Evolutionary conservation across 2,113 vertebrate genomes (phyloP).

Genomic region (Probosciger aterrimus): DNA sequence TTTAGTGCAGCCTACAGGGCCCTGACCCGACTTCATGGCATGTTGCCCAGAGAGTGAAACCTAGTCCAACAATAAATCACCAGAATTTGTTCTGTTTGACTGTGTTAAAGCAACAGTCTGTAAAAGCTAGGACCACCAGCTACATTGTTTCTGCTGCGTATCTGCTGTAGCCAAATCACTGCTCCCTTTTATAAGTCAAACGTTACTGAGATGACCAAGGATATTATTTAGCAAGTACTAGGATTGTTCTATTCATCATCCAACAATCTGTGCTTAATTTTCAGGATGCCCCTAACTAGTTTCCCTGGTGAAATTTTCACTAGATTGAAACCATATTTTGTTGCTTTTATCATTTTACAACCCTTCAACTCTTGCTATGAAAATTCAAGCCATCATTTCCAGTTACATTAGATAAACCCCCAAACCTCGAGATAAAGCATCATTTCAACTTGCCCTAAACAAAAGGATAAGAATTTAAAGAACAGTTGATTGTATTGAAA

Average conservation of each 20-base stretch:
- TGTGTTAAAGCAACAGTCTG: slow-evolving; percentile 24
- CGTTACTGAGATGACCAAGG: background rate
- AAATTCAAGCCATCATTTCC: background rate
- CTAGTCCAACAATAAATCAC: slow-evolving; percentile 41
- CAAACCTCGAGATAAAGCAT: background rate
- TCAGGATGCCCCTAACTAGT: background rate
- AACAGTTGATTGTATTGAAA: background rate
- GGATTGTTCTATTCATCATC: background rate
- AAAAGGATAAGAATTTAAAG: background rate
- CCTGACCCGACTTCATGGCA: slow-evolving; percentile 29
- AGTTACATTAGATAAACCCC: background rate
- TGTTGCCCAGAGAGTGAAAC: slow-evolving; percentile 44
- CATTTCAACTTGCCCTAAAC: background rate
- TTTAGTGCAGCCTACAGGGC: background rate
- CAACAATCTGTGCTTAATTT: slow-evolving; percentile 45
- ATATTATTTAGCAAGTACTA: background rate
- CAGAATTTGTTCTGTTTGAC: slow-evolving; percentile 32
- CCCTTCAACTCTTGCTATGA: background rate
- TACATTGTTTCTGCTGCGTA: background rate
- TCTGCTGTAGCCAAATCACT: background rate
- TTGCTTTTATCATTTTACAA: background rate
- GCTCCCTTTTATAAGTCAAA: background rate
- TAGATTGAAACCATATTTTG: slow-evolving; percentile 48
- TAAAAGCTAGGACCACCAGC: slow-evolving; percentile 29
- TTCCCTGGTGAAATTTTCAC: slow-evolving; percentile 2